Evolutionary conservation across 2,797 vertebrate genomes (phyloP), one percentile per base, ranked within the genome.

Genomic region (Poeciliopsis presidionis): DNA sequence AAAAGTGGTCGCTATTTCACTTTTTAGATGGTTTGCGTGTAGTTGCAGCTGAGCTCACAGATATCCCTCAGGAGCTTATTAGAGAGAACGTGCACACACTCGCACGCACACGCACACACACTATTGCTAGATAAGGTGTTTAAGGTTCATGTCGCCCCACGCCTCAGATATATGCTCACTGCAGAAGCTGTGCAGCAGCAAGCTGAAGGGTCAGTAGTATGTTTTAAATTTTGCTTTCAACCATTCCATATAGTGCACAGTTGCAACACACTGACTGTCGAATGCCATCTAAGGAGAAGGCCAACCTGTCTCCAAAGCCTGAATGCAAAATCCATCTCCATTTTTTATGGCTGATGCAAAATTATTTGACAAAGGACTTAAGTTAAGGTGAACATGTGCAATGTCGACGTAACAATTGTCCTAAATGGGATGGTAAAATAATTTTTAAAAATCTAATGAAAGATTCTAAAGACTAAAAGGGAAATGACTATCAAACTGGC

Each of bases 61-160:
- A 65, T 84, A 84, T 95, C 94, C 93, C 94, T 93, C 76, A 49
- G 94, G 94, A 90, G 80, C 93, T 93, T 93, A 94, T 95, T 95
- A 95, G 88, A 91, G 81, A 81, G 88, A 89, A 90, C 84, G 88
- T 91, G 88, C 85, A 91, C 91, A 16, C 55, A 28, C 55, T 6
- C n/a, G 1, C 55, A 2, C 11, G 5, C 18, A 7, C 2, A 1
- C 47, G 0, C 28, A 7, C 2, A 1, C 47, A 0, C 28, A 7
- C 33, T 20, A 65, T 79, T 78, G 89, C 85, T n/a, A 78, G 79
- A 45, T 45, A 6, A 70, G 5, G 22, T 39, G 11, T 88, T 91
- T 84, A 80, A 86, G 73, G 77, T 86, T 89, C 86, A 77, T 74
- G 49, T 91, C 89, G 84, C 39, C 78, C 81, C 11, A 41, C 75